Evolutionary conservation across 1,140 invertebrate species (phyloP).

Genomic region (Philopotamus ludificatus): DNA sequence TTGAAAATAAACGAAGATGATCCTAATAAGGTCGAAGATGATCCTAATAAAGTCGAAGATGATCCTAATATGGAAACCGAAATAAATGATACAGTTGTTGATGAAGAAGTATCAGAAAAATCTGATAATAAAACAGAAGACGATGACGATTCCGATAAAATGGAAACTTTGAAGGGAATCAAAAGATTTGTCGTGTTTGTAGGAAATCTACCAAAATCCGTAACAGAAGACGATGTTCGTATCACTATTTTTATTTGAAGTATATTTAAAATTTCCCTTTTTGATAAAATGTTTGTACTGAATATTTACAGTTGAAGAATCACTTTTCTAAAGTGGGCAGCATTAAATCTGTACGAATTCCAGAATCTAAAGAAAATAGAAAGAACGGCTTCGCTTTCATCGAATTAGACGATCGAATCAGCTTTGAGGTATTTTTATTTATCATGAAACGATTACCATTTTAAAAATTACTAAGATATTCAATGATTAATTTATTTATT

Average conservation of each 20-base stretch:
- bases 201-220: conserved; percentile 52
- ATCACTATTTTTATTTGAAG: not conserved
- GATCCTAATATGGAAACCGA: conserved; percentile 17
- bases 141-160: conserved; percentile 22
- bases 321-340: conserved; percentile 53
- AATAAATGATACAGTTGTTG: conserved; percentile 27
- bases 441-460: not conserved
- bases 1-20: conserved; percentile 15
- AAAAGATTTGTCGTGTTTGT: conserved; percentile 54
- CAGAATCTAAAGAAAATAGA: conserved; percentile 45
- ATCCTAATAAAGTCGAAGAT: conserved; percentile 31
- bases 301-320: conserved; percentile 47
- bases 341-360: conserved; percentile 50
- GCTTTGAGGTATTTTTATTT: conserved; percentile 47
- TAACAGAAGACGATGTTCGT: conserved; percentile 43
- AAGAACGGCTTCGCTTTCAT: conserved; percentile 53
- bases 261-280: conserved; percentile 1
- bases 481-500: conserved; percentile 37
- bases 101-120: conserved; percentile 11
- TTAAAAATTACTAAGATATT: not conserved
- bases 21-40: conserved; percentile 24
- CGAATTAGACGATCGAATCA: conserved; percentile 48
- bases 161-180: conserved; percentile 28
- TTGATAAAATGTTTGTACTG: conserved; percentile 1
- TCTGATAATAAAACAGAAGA: conserved; percentile 15